These are phyloP conservation scores for Lagodon rhomboides DNA, from an alignment of 2,797 vertebrate genomes.

Conservation along the genomic window DNA sequence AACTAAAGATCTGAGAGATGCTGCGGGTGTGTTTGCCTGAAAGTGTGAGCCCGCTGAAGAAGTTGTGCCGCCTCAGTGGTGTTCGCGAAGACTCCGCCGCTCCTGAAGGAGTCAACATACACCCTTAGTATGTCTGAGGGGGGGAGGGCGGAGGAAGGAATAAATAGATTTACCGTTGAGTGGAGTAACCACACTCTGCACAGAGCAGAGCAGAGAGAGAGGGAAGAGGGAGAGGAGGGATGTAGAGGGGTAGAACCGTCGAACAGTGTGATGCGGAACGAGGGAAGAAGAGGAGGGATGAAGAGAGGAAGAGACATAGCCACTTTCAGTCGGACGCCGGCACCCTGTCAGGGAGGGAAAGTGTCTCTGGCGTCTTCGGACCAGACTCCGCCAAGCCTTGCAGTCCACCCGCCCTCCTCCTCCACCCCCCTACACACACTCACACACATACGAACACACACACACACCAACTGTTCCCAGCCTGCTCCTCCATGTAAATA, in stretches of 20 bases:
- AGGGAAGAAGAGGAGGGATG: conserved; percentile 24
- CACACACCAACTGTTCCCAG: conserved; percentile 45
- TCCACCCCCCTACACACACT: conserved; percentile 10
- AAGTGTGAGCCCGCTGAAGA: conserved; percentile 37
- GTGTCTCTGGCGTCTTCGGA: conserved; percentile 64
- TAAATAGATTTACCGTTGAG: conserved; percentile 82
- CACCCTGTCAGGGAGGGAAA: conserved; percentile 62
- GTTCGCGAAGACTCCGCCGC: conserved; percentile 55
- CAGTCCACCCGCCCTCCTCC: conserved; percentile 18
- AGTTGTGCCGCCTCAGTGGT: conserved; percentile 40
- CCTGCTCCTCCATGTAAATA: conserved; percentile 50
- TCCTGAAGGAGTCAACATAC: conserved; percentile 69
- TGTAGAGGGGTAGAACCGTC: conserved; percentile 22
- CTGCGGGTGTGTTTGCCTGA: conserved; percentile 36
- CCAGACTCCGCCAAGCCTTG: conserved; percentile 43
- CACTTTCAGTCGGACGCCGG: conserved; percentile 36
- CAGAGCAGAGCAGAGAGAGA: conserved; percentile 38
- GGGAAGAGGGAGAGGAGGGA: conserved; percentile 28
- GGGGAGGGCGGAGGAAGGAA: conserved; percentile 65
- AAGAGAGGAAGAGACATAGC: conserved; percentile 2
- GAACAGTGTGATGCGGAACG: conserved; percentile 14
- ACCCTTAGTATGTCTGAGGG: conserved; percentile 65
- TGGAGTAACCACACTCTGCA: conserved; percentile 73
- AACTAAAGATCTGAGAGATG: conserved; percentile 52
- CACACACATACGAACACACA: conserved; percentile 25